Conservation (phyloP, 2,888 invertebrate genomes). For the Conops quadrifasciatus region DNA sequence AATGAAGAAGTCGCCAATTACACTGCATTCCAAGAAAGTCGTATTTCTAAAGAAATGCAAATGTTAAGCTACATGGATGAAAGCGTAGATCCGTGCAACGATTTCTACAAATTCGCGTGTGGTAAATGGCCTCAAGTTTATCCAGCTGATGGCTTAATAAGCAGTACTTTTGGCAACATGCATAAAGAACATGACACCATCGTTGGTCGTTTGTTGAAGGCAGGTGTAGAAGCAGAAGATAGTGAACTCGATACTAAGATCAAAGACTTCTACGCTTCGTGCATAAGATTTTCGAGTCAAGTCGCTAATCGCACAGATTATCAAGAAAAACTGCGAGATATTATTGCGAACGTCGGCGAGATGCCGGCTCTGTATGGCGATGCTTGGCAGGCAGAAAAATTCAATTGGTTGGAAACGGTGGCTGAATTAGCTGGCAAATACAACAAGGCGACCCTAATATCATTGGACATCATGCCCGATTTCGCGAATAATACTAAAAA, state of each 20-base stretch:
- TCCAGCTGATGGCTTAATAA: constrained; percentile 45
- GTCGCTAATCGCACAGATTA: not conserved
- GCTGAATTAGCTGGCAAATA: constrained; percentile 47
- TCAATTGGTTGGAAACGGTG: constrained; percentile 53
- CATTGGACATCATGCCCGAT: constrained; percentile 44
- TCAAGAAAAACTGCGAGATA: constrained; percentile 31
- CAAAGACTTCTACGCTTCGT: constrained; percentile 58
- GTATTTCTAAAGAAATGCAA: constrained; percentile 48
- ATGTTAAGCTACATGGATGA: constrained; percentile 54
- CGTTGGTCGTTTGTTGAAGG: constrained; percentile 45
- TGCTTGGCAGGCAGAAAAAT: constrained; percentile 49
- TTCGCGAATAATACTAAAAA: constrained; percentile 41
- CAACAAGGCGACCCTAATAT: constrained; percentile 45
- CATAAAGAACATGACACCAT: constrained; percentile 51
- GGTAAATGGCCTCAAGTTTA: constrained; percentile 55
- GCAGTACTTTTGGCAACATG: constrained; percentile 53
- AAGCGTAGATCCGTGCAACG: constrained; percentile 53
- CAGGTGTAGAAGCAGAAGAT: constrained; percentile 39
- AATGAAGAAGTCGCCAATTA: too few species aligned
- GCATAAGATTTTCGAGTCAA: constrained; percentile 35
- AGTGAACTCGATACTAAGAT: constrained; percentile 53
- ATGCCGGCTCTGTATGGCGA: constrained; percentile 52
- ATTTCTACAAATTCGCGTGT: constrained; percentile 60
- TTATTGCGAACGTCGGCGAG: constrained; percentile 50
- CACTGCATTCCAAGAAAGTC: not conserved